phyloP scores from a whole-genome alignment of 2,888 invertebrate species.

The Drosophila infuscata region DNA sequence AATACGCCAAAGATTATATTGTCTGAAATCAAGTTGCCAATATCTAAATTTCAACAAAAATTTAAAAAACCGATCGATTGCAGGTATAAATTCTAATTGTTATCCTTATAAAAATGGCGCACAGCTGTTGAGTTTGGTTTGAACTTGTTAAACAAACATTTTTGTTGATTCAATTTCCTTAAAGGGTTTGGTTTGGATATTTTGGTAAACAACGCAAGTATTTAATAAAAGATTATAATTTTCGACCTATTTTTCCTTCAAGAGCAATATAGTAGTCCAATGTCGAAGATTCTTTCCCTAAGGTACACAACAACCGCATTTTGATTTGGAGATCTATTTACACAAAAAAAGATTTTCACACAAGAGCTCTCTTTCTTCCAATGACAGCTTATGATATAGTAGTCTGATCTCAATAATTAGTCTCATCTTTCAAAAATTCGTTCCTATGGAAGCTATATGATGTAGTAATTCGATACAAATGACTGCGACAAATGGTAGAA shows the following conservation, averaged over 20 bases:
- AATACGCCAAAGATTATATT: not conserved
- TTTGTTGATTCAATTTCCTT: not conserved
- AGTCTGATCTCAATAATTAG: not conserved
- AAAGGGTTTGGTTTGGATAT: not conserved
- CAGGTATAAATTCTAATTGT: not conserved
- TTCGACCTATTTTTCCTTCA: not conserved
- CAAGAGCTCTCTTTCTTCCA: not conserved
- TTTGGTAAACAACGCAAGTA: not conserved
- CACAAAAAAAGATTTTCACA: not conserved
- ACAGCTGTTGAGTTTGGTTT: not conserved
- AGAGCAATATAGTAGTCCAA: not conserved
- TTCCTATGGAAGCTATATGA: not conserved
- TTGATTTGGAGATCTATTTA: not conserved
- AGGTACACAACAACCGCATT: not conserved
- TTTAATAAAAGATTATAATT: not conserved
- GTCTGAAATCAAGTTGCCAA: not conserved
- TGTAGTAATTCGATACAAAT: not conserved
- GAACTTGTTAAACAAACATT: no score
- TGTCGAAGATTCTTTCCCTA: not conserved
- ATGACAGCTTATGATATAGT: not conserved
- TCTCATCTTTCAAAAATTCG: not conserved
- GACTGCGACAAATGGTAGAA: no score
- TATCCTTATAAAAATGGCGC: not conserved
- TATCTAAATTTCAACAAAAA: no score
- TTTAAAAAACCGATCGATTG: not conserved